Base-by-base conservation (phyloP, 2,113 vertebrate genomes). In the Numenius arquata region DNA sequence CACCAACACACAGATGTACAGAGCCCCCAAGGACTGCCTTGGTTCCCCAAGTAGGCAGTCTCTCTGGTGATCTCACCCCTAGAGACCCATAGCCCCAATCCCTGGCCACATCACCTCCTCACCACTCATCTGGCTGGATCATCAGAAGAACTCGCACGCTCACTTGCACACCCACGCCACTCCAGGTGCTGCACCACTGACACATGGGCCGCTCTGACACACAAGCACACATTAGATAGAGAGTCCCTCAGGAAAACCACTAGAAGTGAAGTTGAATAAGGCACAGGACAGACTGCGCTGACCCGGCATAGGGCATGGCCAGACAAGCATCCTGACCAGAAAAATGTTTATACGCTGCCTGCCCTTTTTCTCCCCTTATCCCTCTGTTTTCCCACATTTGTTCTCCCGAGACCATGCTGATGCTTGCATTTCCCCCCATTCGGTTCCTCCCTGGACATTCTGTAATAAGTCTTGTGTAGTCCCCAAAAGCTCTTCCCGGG, bases 111-210 rank as follows among this genome's bases (percentile, higher is more conserved):
- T 52, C 32, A 8, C 16, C 13, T 50, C 47, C 22, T 34, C 0
- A 0, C 40, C 0, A 0, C 34, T 29, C 0, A 0, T 26, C 43
- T 1, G 1, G 9, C 23, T 45, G 68, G 29, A 45, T 27, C 1
- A 0, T 23, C 67, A 56, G 3, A 11, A 52, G 62, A 30, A 26
- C 23, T 38, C 2, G 2, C 29, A 32, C 23, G 5, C 22, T 36
- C 4, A 0, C 8, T 41, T 32, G 66, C 36, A 62, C 15, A 43
- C 19, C 21, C 36, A 13, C n/a, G 2, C 15, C 0, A 1, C 27
- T 41, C 27, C 23, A 22, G 15, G 26, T 25, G 26, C 66, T 29
- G 19, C 41, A 34, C 15, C 12, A 21, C 21, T 40, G 45, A 23
- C 45, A 21, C 8, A 4, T 3, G 15, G 53, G 19, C 48, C 2